Percentiles rank a stretch among this genome's conserved stretches.
Conservation (phyloP, 2,888 invertebrate species). For the Drosophila robusta region DNA sequence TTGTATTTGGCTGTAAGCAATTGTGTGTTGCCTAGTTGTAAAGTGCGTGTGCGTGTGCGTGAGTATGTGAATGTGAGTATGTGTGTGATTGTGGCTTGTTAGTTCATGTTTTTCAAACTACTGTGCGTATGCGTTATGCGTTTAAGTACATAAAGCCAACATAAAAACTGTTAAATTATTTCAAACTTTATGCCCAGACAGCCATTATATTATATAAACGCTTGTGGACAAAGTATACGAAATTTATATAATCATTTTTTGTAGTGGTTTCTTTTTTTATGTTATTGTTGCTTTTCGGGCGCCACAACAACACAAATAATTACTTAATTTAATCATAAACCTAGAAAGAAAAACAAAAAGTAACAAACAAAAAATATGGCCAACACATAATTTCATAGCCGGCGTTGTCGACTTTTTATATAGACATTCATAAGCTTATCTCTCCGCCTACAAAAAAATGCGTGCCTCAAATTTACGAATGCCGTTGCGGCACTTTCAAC, state of each 20-base stretch:
- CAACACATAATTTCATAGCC: constrained; percentile 42
- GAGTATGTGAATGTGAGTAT: constrained; percentile 17
- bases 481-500: constrained; percentile 64
- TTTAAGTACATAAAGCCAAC: constrained; percentile 24
- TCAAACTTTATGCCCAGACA: constrained; percentile 22
- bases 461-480: constrained; percentile 71
- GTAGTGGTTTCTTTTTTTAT: constrained; percentile 8
- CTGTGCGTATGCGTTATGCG: constrained; percentile 61
- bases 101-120: constrained; percentile 52
- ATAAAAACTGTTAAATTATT: constrained; percentile 27
- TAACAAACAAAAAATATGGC: constrained; percentile 29
- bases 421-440: constrained; percentile 74
- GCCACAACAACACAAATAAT: constrained; percentile 68
- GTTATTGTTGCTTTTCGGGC: constrained; percentile 34
- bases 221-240: constrained; percentile 37
- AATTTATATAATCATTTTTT: constrained; percentile 16
- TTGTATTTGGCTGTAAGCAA: constrained; percentile 12
- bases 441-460: constrained; percentile 40
- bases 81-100: constrained; percentile 42
- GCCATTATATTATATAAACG: constrained; percentile 49
- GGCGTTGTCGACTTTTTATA: constrained; percentile 57
- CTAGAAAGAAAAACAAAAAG: constrained; percentile 36
- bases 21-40: constrained; percentile 16
- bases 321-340: constrained; percentile 78
- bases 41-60: constrained; percentile 30